Conservation (phyloP, 1,140 invertebrate genomes). For the Oryctes rhinoceros region DNA sequence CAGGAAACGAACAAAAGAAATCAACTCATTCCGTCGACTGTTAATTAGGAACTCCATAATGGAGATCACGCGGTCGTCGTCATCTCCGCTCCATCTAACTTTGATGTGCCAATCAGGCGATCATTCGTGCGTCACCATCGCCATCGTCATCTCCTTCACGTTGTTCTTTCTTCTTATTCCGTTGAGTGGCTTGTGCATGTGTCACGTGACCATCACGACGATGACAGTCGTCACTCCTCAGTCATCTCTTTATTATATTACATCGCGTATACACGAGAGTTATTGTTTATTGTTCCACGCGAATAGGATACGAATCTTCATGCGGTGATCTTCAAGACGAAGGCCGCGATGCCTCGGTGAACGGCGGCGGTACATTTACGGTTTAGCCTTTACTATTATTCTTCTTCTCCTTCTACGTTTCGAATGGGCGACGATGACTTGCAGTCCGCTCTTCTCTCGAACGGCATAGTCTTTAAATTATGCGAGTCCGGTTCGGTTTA, state of each 20-base stretch:
- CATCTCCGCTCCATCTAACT: conserved; percentile 43
- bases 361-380: not conserved
- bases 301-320: conserved; percentile 17
- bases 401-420: not conserved
- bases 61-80: conserved; percentile 44
- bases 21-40: conserved; percentile 19
- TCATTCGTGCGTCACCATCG: conserved; percentile 50
- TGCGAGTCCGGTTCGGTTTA: conserved; percentile 47
- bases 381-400: conserved; percentile 14
- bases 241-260: conserved; percentile 24
- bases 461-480: conserved; percentile 35
- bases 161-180: not conserved
- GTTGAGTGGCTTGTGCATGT: not conserved
- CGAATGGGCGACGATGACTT: conserved; percentile 31
- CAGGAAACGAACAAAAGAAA: conserved; percentile 7
- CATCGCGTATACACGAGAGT: not conserved
- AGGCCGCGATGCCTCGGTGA: not conserved
- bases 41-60: conserved; percentile 51
- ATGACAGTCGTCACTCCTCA: conserved; percentile 31
- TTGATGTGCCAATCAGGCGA: conserved; percentile 50
- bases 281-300: conserved; percentile 39
- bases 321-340: not conserved
- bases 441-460: not conserved
- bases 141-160: conserved; percentile 13
- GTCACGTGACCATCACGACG: conserved; percentile 17